These are phyloP conservation scores for Dreissena rostriformis DNA, from an alignment of 1,140 invertebrate species.

Conservation along the genomic window DNA sequence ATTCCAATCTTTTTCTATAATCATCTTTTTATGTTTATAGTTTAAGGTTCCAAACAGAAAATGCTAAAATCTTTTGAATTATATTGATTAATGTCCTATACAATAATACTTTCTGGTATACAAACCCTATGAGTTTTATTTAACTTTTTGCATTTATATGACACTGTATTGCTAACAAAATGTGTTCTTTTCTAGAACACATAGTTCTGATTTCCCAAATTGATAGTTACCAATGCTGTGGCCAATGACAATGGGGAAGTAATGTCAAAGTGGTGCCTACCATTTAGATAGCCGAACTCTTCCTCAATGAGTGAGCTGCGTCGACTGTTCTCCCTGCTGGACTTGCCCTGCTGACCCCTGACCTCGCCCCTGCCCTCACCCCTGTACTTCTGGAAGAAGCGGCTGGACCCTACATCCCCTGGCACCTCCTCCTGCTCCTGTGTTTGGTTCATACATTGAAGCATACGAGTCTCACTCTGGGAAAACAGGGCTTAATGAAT, in stretches of 20 bases:
- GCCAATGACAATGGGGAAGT: neutral
- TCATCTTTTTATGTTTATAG: no score
- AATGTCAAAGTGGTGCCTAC: constrained; percentile 75
- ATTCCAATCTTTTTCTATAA: no score
- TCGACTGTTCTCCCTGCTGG: constrained; percentile 81
- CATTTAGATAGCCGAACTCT: constrained; percentile 85
- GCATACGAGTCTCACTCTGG: no score
- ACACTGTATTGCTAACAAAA: neutral
- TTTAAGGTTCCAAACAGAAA: no score
- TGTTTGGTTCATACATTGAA: neutral
- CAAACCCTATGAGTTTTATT: no score
- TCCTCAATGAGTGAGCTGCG: constrained; percentile 86
- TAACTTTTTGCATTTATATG: no score
- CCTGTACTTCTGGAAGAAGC: constrained; percentile 48
- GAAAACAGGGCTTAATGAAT: no score
- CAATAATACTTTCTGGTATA: no score
- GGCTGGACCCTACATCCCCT: constrained; percentile 11
- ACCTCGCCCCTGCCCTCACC: constrained; percentile 4
- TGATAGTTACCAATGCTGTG: neutral
- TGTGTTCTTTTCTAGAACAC: no score
- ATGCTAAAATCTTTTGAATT: no score
- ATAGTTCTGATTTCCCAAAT: neutral
- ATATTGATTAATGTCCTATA: no score
- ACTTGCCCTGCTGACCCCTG: constrained; percentile 55
- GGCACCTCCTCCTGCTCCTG: neutral